Evolutionary conservation across 2,113 vertebrate species (phyloP).

Genomic region (Balaeniceps rex): DNA sequence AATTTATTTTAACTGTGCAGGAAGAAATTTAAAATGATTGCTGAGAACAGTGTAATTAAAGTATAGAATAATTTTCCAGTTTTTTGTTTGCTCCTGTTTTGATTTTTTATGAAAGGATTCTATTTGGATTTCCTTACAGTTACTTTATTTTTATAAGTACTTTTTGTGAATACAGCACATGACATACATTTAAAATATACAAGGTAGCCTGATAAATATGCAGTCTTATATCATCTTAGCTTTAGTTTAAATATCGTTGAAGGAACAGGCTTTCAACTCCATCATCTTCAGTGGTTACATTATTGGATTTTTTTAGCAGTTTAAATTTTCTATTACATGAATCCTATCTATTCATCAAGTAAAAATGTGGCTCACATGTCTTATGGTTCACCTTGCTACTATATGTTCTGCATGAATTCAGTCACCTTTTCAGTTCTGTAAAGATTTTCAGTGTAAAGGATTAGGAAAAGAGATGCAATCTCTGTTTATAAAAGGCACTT

Average conservation of each 20-base stretch:
- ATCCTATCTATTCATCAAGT: conserved; percentile 32
- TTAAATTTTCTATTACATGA: conserved; percentile 23
- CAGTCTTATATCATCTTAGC: neutral
- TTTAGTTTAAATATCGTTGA: conserved; percentile 19
- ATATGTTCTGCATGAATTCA: conserved; percentile 14
- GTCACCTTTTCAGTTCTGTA: neutral
- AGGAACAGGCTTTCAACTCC: conserved; percentile 2
- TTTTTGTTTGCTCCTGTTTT: neutral
- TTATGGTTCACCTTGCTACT: neutral
- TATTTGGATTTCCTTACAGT: neutral
- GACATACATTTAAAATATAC: neutral
- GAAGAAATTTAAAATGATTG: neutral
- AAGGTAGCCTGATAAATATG: neutral
- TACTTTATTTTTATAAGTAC: neutral
- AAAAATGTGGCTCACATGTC: neutral
- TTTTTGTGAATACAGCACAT: neutral
- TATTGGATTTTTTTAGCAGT: conserved; percentile 20
- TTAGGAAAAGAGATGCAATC: neutral
- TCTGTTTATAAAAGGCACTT: neutral
- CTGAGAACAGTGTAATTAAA: neutral
- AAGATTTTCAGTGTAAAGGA: conserved; percentile 11
- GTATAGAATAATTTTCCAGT: neutral
- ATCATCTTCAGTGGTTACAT: conserved; percentile 6
- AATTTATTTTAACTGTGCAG: conserved; percentile 9
- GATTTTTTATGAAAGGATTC: neutral